These are phyloP conservation scores for Pungitius pungitius DNA, from an alignment of 2,113 vertebrate genomes.

Conservation along the genomic window DNA sequence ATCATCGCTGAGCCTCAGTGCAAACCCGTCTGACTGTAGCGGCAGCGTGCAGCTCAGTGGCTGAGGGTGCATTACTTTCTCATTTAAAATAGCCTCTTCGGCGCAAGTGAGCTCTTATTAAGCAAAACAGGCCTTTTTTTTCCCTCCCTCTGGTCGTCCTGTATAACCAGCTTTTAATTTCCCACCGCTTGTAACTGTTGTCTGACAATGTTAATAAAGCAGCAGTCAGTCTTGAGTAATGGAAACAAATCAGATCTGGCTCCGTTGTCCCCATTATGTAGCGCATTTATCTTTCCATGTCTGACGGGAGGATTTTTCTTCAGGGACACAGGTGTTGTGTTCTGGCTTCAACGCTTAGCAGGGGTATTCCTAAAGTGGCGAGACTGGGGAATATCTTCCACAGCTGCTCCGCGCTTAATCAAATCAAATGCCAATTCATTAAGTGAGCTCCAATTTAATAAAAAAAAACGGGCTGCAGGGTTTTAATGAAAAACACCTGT, in stretches of 20 bases:
- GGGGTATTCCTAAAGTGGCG: conserved; percentile 54
- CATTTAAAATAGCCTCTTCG: conserved; percentile 11
- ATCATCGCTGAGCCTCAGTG: neutral
- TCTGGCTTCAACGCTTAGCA: conserved; percentile 40
- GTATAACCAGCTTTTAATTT: conserved; percentile 50
- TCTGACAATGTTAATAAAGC: conserved; percentile 67
- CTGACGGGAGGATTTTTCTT: conserved; percentile 47
- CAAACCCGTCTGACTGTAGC: neutral
- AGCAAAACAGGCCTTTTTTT: conserved; percentile 9
- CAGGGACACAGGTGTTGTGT: conserved; percentile 29
- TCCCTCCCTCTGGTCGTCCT: conserved; percentile 10
- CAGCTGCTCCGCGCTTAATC: conserved; percentile 74
- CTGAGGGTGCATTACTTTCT: conserved; percentile 22
- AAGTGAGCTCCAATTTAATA: conserved; percentile 73
- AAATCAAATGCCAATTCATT: conserved; percentile 79
- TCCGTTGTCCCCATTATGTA: conserved; percentile 49
- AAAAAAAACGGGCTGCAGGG: conserved; percentile 71
- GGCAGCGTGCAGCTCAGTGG: neutral
- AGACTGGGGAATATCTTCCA: conserved; percentile 58
- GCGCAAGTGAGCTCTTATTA: conserved; percentile 4
- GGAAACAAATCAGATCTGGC: conserved; percentile 65
- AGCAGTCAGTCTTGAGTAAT: conserved; percentile 55
- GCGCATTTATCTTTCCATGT: conserved; percentile 59
- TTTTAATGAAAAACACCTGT: conserved; percentile 79
- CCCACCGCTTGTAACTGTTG: conserved; percentile 38